phyloP scores from a whole-genome alignment of 2,113 vertebrate genomes.

The Machaerirhynchus nigripectus region DNA sequence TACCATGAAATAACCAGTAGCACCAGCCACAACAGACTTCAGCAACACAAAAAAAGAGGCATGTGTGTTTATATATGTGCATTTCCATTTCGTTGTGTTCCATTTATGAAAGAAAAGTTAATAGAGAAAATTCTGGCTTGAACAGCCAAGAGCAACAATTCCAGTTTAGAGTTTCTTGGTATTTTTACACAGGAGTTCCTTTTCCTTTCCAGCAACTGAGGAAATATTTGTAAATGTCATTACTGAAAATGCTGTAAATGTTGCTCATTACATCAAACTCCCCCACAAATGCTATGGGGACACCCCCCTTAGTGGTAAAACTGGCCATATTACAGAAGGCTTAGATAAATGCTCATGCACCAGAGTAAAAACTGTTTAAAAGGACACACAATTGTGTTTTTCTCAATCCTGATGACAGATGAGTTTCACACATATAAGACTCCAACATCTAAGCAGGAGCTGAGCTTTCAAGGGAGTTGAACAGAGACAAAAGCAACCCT shows the following conservation, averaged over 20 bases:
- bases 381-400: neutral
- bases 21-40: neutral
- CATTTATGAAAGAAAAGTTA: neutral
- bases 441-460: neutral
- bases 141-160: neutral
- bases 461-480: neutral
- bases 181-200: slow-evolving; percentile 7
- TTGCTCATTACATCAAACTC: neutral
- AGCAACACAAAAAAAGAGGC: neutral
- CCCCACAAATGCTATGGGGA: neutral
- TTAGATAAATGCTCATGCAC: neutral
- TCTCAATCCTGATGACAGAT: neutral
- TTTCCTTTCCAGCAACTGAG: slow-evolving; percentile 41
- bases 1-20: neutral
- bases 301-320: neutral
- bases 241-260: neutral
- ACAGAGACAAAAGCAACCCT: neutral
- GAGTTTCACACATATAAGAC: neutral
- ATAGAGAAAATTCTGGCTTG: slow-evolving; percentile 2
- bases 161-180: neutral
- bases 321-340: neutral
- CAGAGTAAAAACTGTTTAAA: neutral
- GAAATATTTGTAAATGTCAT: slow-evolving; percentile 16
- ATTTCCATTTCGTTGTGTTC: neutral
- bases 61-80: fast-evolving